Base-by-base conservation (phyloP, 1,140 invertebrate species). In the Magallana gigas region DNA sequence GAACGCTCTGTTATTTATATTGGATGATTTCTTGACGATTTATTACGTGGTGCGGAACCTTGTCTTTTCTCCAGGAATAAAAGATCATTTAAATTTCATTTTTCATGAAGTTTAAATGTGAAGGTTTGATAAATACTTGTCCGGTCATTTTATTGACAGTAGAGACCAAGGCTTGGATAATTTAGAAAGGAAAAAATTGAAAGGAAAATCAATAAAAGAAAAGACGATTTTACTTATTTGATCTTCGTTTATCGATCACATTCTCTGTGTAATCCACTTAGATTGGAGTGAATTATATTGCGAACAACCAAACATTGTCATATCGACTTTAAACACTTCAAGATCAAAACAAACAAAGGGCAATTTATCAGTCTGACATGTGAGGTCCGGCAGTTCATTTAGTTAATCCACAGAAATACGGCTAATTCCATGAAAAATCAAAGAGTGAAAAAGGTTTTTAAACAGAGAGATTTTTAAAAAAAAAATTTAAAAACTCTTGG, bases 81-180 rank as follows among this genome's bases (percentile, higher is more conserved):
- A 29, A 18, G 68, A 12, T 9, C 36, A 76, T 76, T 23, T 8
- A 76, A 76, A 76, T 76, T 76, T 76, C 68, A 36, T 76, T 76
- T 76, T 76, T 76, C 23, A 76, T 29, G 9, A 8, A 18, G n/a
- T 16, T n/a, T 68, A 23, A 68, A 68, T 68, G 64, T 23, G 18
- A 18, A 29, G 23, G 68, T 76, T 9, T 76, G 23, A 29, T 29
- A 76, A 76, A 36, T 29, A 76, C 29, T 3, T 11, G 14, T 29
- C 14, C 11, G 18, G 23, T 76, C 18, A 29, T 76, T 48, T 76
- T 36, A 76, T 23, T 76, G 68, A 12, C 7, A 36, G 36, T 23
- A 64, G 16, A 76, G 29, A 76, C 8, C 8, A 11, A 23, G 18
- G 7, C 36, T 29, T 76, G 9, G 68, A 29, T 12, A 29, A 76